phyloP scores from a whole-genome alignment of 2,888 invertebrate genomes.

The Agrochola circellaris region DNA sequence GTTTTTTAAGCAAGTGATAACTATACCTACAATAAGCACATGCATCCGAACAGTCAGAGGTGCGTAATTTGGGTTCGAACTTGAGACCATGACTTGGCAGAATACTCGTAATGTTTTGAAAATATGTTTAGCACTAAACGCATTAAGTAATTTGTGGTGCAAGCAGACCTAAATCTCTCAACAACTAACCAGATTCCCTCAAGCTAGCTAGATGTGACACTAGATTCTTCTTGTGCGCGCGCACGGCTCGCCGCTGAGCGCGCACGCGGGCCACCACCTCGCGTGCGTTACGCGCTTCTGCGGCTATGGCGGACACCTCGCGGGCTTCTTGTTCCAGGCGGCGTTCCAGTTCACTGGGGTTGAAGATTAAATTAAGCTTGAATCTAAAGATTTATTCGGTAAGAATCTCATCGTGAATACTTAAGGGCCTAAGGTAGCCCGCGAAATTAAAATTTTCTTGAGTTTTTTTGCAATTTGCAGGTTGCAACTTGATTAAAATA shows the following conservation, averaged over 20 bases:
- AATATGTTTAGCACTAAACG: too few species aligned
- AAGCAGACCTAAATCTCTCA: background rate
- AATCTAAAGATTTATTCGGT: background rate
- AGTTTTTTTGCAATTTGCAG: too few species aligned
- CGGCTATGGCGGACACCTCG: slow-evolving; percentile 83
- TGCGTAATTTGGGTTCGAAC: too few species aligned
- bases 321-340: slow-evolving; percentile 83
- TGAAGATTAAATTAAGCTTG: background rate
- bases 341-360: slow-evolving; percentile 80
- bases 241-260: slow-evolving; percentile 81
- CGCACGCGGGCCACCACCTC: slow-evolving; percentile 80
- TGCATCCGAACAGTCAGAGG: too few species aligned
- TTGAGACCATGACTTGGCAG: too few species aligned
- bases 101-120: too few species aligned
- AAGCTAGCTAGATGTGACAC: slow-evolving; percentile 76
- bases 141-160: background rate
- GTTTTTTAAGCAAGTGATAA: too few species aligned
- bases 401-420: too few species aligned
- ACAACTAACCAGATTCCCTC: slow-evolving; percentile 78
- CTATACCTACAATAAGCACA: too few species aligned
- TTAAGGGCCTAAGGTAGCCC: too few species aligned
- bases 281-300: slow-evolving; percentile 84
- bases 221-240: slow-evolving; percentile 75
- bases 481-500: too few species aligned
- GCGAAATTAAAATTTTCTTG: too few species aligned